Evolutionary conservation across 2,113 vertebrate species (phyloP).

Genomic region (Acrocephalus kingi): DNA sequence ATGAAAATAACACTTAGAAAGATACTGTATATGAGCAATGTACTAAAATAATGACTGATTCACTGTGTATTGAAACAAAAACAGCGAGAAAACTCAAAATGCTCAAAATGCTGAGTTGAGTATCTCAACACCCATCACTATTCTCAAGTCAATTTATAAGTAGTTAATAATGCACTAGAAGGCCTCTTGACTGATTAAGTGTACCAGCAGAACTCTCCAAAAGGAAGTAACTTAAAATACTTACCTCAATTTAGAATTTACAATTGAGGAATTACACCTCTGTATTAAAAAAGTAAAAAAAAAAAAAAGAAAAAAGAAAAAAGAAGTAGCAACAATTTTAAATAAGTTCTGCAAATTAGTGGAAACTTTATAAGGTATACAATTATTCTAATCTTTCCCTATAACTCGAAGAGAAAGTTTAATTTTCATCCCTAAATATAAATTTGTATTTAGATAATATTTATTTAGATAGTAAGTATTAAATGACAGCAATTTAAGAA

Average conservation of each 20-base stretch:
- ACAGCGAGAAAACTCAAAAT: background rate
- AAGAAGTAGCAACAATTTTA: background rate
- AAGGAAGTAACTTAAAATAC: background rate
- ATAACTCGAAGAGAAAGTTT: background rate
- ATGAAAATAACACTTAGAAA: background rate
- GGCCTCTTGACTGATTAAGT: background rate
- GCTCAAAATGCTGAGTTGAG: background rate
- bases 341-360: background rate
- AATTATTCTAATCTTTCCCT: background rate
- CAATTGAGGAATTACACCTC: background rate
- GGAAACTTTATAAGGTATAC: background rate
- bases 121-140: background rate
- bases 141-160: background rate
- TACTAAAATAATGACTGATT: background rate
- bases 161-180: background rate
- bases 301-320: background rate
- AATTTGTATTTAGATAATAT: background rate
- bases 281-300: background rate
- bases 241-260: background rate
- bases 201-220: background rate
- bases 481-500: background rate
- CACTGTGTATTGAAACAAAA: background rate
- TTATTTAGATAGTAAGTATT: background rate
- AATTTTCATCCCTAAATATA: background rate
- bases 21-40: background rate